Percentiles rank a stretch among this genome's conserved stretches.
Evolutionary conservation across 1,140 invertebrate species (phyloP).

Genomic region (Nomia melanderi): DNA sequence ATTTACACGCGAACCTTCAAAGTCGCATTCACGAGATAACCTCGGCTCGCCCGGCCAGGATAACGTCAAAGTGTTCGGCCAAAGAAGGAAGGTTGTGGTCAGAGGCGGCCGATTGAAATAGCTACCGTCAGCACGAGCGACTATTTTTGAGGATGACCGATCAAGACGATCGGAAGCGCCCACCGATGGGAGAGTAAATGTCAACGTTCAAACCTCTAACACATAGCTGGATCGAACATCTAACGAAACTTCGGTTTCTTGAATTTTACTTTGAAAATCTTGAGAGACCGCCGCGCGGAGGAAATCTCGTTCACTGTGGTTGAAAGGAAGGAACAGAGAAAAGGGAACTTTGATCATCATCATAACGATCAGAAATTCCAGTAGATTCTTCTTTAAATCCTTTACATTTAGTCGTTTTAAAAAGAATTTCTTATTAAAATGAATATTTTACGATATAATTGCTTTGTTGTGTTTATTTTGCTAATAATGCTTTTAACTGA

Average conservation of each 20-base stretch:
- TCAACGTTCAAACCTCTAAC: conserved; percentile 28
- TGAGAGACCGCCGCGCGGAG: neutral
- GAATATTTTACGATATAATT: too few relatives aligned
- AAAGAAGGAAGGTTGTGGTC: conserved; percentile 39
- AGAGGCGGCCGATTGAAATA: conserved; percentile 59
- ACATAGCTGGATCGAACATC: neutral
- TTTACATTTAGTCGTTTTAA: too few relatives aligned
- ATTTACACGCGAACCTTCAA: conserved; percentile 74
- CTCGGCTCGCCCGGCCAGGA: conserved; percentile 63
- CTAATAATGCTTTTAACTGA: too few relatives aligned
- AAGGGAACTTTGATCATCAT: too few relatives aligned
- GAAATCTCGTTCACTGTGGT: conserved; percentile 9
- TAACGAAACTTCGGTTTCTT: conserved; percentile 24
- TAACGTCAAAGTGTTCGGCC: conserved; percentile 73
- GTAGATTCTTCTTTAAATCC: too few relatives aligned
- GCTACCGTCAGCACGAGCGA: conserved; percentile 35
- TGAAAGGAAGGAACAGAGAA: too few relatives aligned
- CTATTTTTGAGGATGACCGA: conserved; percentile 61
- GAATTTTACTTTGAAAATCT: conserved; percentile 23
- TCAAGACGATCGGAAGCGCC: conserved; percentile 60
- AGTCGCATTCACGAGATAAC: conserved; percentile 73
- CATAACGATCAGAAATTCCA: too few relatives aligned
- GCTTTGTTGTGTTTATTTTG: too few relatives aligned
- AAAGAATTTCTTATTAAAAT: too few relatives aligned
- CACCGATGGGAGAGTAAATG: conserved; percentile 54